Evolutionary conservation across 2,888 invertebrate species (phyloP).

Genomic region (Eupithecia inturbata): DNA sequence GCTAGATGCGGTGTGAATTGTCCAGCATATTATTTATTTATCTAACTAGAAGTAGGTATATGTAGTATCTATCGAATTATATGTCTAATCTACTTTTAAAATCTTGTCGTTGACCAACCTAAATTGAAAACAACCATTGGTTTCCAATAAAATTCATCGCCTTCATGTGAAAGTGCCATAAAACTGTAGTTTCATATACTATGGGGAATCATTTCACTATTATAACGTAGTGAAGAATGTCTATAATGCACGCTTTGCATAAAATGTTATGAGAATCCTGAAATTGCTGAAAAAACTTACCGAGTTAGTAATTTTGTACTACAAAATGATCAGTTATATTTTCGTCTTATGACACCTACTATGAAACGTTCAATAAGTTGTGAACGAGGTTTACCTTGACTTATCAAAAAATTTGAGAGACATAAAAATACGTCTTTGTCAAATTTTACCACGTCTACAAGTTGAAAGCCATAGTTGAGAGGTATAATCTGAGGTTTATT

Average conservation of each 20-base stretch:
- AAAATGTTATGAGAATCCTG: slow-evolving; percentile 48
- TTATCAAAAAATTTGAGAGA: not conserved
- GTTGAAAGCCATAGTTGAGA: not conserved
- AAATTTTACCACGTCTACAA: not conserved
- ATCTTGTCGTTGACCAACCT: not conserved
- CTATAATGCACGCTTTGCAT: slow-evolving; percentile 42
- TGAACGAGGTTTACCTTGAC: too few species aligned
- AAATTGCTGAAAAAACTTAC: slow-evolving; percentile 29
- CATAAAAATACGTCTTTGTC: too few species aligned
- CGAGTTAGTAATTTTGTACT: not conserved
- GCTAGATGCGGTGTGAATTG: too few species aligned
- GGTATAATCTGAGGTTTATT: not conserved
- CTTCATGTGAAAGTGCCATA: slow-evolving; percentile 31
- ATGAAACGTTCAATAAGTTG: not conserved
- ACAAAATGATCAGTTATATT: not conserved
- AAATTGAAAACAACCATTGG: slow-evolving; percentile 38
- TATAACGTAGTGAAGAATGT: slow-evolving; percentile 40
- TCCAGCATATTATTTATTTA: not conserved
- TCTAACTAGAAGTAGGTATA: too few species aligned
- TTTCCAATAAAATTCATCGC: slow-evolving; percentile 38
- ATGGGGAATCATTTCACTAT: slow-evolving; percentile 20
- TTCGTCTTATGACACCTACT: not conserved
- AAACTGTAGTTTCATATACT: slow-evolving; percentile 29
- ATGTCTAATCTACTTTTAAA: not conserved
- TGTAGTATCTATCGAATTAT: not conserved